Conservation (phyloP, 2,113 vertebrate species). For the Ophthalmolycus amberensis region DNA sequence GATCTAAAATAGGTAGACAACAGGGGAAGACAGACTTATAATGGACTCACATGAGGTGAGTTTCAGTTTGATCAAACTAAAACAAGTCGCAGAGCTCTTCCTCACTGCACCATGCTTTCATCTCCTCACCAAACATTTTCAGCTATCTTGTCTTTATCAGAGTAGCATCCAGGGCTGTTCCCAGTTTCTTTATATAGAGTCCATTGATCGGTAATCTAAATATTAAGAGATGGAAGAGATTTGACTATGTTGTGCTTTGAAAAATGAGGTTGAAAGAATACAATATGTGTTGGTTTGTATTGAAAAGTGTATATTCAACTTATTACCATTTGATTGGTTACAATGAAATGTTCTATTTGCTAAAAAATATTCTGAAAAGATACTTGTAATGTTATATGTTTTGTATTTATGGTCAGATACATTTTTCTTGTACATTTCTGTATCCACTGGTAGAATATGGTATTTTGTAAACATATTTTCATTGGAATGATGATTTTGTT, state of each 20-base stretch:
- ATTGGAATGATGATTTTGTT: background rate
- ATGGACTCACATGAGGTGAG: background rate
- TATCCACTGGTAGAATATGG: background rate
- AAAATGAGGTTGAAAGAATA: background rate
- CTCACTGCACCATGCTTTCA: background rate
- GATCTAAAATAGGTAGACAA: conserved; percentile 63
- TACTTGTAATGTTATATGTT: background rate
- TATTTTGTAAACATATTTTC: background rate
- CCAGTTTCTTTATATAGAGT: background rate
- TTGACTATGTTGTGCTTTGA: background rate
- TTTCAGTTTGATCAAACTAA: background rate
- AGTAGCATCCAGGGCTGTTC: background rate
- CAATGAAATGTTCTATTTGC: background rate
- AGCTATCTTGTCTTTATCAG: background rate
- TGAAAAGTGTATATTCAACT: background rate
- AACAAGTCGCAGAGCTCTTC: background rate
- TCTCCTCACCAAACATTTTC: background rate
- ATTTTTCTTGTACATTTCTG: background rate
- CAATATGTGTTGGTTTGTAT: background rate
- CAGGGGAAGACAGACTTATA: background rate
- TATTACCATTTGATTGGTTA: background rate
- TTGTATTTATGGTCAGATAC: background rate
- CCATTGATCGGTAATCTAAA: background rate
- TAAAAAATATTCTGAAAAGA: background rate
- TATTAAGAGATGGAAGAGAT: background rate